These are phyloP conservation scores for Sylvilagus floridanus DNA, from an alignment of 2,797 vertebrate species.

Conservation along the genomic window DNA sequence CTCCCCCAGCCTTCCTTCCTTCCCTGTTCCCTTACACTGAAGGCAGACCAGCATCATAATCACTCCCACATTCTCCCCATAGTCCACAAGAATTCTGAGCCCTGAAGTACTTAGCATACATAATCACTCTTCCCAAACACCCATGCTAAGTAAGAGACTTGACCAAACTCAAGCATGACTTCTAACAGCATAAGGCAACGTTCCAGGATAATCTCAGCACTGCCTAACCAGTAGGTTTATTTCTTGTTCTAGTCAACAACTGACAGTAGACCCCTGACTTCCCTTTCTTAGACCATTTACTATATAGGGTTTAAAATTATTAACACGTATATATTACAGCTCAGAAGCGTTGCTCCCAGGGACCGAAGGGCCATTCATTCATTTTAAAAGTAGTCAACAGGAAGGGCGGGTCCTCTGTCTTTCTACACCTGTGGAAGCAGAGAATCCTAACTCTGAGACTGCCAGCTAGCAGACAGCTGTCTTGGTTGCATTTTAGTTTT, in stretches of 20 bases:
- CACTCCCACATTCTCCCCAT: not conserved
- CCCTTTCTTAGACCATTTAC: not conserved
- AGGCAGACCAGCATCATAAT: accelerated
- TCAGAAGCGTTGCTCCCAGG: not conserved
- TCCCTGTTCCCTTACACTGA: not conserved
- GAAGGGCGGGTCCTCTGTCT: not conserved
- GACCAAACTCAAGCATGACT: not conserved
- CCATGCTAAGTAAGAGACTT: not conserved
- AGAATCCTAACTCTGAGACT: not conserved
- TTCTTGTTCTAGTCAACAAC: not conserved
- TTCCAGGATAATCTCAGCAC: not conserved
- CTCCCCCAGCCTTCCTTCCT: not conserved
- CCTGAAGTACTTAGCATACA: not conserved
- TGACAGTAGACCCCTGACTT: not conserved
- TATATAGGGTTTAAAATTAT: not conserved
- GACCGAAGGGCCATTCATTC: not conserved
- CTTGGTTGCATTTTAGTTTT: not conserved
- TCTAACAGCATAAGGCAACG: not conserved
- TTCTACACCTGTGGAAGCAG: not conserved
- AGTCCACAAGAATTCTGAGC: not conserved
- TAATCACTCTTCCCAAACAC: not conserved
- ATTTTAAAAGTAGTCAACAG: not conserved
- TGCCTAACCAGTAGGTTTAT: not conserved
- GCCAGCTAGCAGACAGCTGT: not conserved
- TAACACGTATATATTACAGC: not conserved